A percentile compares a stretch with the other conserved stretches of the same genome.
phyloP scores from a whole-genome alignment of 2,113 vertebrate species.

The Tiliqua scincoides region DNA sequence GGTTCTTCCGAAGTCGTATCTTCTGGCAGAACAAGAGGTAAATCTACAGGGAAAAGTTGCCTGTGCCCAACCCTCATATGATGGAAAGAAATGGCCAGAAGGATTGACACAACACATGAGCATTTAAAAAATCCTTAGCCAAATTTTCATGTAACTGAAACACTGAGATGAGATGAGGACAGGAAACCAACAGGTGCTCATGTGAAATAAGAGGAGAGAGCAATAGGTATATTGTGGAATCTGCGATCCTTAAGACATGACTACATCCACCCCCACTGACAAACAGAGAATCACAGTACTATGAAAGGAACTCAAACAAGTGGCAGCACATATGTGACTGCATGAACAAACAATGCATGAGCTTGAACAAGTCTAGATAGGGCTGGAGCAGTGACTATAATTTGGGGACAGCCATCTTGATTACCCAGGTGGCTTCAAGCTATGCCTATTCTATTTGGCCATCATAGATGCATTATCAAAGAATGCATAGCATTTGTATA shows the following conservation, averaged over 20 bases:
- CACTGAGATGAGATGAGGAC: not conserved
- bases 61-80: constrained; percentile 45
- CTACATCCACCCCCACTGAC: not conserved
- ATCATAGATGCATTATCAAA: not conserved
- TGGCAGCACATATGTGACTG: no score
- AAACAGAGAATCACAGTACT: not conserved
- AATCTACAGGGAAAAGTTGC: constrained; percentile 50
- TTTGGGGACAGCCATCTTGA: not conserved
- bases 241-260: not conserved
- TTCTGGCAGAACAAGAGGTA: constrained; percentile 24
- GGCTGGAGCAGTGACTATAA: not conserved
- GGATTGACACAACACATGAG: not conserved
- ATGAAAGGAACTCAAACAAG: not conserved
- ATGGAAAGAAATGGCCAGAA: constrained; percentile 31
- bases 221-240: not conserved
- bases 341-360: not conserved
- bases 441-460: not conserved
- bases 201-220: not conserved
- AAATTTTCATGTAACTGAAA: not conserved
- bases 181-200: not conserved
- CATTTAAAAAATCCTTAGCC: not conserved
- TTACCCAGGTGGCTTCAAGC: not conserved
- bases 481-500: not conserved
- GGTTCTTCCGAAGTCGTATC: constrained; percentile 59
- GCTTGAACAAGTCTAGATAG: not conserved